Evolutionary conservation across 2,113 vertebrate genomes (phyloP), one percentile per base, ranked within the genome.

Genomic region (Desmodus rotundus): DNA sequence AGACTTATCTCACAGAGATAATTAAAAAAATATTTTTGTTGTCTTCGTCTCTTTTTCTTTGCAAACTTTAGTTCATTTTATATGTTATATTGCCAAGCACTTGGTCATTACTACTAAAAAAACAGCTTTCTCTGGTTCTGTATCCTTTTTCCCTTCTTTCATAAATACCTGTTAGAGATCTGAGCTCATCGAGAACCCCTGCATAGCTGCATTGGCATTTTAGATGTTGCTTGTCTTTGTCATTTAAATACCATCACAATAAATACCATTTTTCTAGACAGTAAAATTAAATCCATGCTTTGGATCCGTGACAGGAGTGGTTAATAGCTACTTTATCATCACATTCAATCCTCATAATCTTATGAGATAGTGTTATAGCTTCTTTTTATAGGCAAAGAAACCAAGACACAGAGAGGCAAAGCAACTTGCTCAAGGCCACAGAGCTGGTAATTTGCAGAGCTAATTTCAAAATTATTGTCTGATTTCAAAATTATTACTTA

Each of bases 21-120:
- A 93, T 36, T 81, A 4, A 52, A 90, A 87, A 72, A 15, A 36
- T 54, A 65, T 92, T 93, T 91, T 95, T 88, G 31, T 93, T 97
- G 43, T 43, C 33, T 94, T 81, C 89, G 54, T 78, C 4, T 26
- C 7, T 76, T 93, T 89, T 77, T 80, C 77, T 63, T 65, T 77
- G 26, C 4, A 81, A 93, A 58, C 6, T 6, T 82, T n/a, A 22
- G 47, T 73, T 90, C 73, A 61, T 88, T 94, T 96, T 63, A 4
- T 24, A 13, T 89, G 15, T 89, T 47, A 43, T 90, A 33, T 72
- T 94, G 36, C 38, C 33, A 91, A 67, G 31, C 28, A 65, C n/a
- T 87, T 63, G 82, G 47, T 92, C 68, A 89, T 17, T 87, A 43
- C 63, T 74, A 10, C 76, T 90, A 73, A 78, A 87, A 78, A 87